Evolutionary conservation across 1,140 invertebrate species (phyloP), one percentile per base, ranked within the genome.

Genomic region (Lordiphosa mommai): DNA sequence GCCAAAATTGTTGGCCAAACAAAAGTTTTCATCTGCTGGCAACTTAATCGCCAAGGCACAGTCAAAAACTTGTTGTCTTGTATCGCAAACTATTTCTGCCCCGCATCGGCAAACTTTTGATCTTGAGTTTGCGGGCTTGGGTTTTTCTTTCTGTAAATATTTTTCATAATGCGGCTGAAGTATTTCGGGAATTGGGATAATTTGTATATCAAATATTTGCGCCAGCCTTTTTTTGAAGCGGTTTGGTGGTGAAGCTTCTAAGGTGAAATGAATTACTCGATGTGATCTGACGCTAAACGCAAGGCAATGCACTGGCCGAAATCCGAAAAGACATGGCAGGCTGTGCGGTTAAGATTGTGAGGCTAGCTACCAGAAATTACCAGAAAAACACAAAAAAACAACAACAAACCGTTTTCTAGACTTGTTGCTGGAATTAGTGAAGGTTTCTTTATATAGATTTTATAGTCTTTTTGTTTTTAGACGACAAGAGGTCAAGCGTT

Each of bases 111-210:
- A 72, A 84, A 84, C 77, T 84, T 84, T 84, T 84, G 72, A 84
- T 84, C 77, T 64, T 61, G 56, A 56, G 57, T 36, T 27, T 43
- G 61, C 50, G 30, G 60, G 61, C 40, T 55, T 27, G n/a, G 20
- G n/a, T 16, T 52, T 20, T 61, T 36, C 16, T 61, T 12, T 36
- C 49, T 51, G 41, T 58, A 84, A 72, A 76, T 84, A 72, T 72
- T 69, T 82, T 59, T 58, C 77, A 76, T 74, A 64, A 48, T 68
- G 66, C 61, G 58, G 59, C 50, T 74, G 27, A 82, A 72, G 57
- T 66, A 84, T 84, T 84, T 84, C 63, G 70, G 77, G 77, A 77
- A 84, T 84, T 84, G 77, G 61, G 67, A 49, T 67, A 68, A 77
- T 71, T 71, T 77, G 47, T 76, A 76, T 58, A 40, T 9, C 59